Evolutionary conservation across 1,140 invertebrate species (phyloP).

Genomic region (Eupristina koningsbergeri): DNA sequence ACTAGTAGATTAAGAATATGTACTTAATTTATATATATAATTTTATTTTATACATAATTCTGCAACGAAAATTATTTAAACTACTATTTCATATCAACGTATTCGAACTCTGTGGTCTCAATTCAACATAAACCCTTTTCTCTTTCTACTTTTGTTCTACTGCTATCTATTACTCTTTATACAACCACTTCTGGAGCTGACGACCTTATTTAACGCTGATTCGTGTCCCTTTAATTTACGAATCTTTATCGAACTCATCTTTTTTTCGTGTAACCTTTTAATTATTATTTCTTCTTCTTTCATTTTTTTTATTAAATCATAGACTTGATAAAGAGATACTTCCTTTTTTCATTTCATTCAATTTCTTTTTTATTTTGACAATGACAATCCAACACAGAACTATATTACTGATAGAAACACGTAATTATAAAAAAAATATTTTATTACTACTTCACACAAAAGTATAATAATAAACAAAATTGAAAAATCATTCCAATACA

Average conservation of each 20-base stretch:
- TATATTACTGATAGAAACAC: too few species aligned
- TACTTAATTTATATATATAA: neutral
- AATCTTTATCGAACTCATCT: slow-evolving; percentile 37
- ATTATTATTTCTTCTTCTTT: slow-evolving; percentile 35
- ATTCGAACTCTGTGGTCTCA: neutral
- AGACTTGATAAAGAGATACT: neutral
- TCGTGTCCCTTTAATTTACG: slow-evolving; percentile 30
- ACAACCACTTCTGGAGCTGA: too few species aligned
- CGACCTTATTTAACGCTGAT: slow-evolving; percentile 20
- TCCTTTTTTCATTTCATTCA: neutral
- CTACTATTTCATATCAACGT: neutral
- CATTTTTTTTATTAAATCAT: neutral
- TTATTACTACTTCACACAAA: too few species aligned
- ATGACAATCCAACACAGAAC: too few species aligned
- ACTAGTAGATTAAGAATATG: neutral
- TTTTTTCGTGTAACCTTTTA: slow-evolving; percentile 16
- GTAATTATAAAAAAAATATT: too few species aligned
- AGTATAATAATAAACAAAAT: too few species aligned
- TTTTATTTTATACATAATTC: neutral
- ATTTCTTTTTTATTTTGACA: neutral
- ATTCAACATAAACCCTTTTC: too few species aligned
- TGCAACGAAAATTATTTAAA: neutral
- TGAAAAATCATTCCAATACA: too few species aligned
- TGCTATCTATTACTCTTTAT: too few species aligned
- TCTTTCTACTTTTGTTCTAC: too few species aligned